These are phyloP conservation scores for Hippasteria phrygiana DNA, from an alignment of 53 echinoderm and acorn worm species.

Conservation along the genomic window DNA sequence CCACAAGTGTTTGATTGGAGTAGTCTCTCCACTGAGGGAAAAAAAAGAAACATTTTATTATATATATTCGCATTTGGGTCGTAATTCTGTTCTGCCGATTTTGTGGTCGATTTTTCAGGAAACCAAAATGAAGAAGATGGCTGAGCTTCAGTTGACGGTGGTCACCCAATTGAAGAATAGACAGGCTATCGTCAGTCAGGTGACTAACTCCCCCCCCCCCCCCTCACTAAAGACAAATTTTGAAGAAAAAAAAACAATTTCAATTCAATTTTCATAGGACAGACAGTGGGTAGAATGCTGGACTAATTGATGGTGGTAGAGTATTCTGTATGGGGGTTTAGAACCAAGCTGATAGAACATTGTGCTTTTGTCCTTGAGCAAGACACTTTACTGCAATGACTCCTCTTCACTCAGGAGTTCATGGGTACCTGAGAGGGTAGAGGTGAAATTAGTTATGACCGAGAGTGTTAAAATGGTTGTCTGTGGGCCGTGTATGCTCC, in stretches of 20 bases:
- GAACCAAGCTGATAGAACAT: not conserved
- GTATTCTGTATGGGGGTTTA: no score
- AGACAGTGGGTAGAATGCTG: no score
- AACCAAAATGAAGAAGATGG: slow-evolving; percentile 98
- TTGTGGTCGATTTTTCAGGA: slow-evolving; percentile 61
- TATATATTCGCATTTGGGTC: not conserved
- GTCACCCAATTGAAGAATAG: slow-evolving; percentile 84
- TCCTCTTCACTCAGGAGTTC: not conserved
- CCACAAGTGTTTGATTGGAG: no score
- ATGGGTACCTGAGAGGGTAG: no score
- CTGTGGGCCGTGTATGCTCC: no score
- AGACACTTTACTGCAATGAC: not conserved
- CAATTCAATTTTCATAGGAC: no score
- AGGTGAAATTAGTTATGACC: no score
- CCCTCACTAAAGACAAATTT: not conserved
- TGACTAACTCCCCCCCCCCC: slow-evolving; percentile 36
- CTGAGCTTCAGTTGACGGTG: slow-evolving; percentile 85
- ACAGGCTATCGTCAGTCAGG: slow-evolving; percentile 91
- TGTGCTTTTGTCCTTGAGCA: not conserved
- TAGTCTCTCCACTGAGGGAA: no score
- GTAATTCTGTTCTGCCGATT: not conserved
- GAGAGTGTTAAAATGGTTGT: no score
- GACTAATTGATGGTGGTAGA: not conserved
- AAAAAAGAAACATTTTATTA: no score
- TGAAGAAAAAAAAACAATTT: no score